A percentile compares a stretch with the other conserved stretches of the same genome.
Conservation (phyloP, 2,797 vertebrate species). For the Cynopterus sphinx region DNA sequence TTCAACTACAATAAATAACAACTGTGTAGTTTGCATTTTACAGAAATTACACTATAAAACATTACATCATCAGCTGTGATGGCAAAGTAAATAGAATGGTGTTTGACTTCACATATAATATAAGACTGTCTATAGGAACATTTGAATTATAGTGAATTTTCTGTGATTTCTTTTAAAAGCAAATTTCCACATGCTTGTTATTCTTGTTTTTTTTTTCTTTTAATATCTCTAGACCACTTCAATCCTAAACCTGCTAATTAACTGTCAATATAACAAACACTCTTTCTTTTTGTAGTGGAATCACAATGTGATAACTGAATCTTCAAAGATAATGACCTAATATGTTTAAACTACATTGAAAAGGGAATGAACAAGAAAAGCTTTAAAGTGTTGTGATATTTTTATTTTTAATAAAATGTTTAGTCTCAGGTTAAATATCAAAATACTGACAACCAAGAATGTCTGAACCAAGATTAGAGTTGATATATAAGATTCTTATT, state of each 20-base stretch:
- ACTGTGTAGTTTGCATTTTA: not conserved
- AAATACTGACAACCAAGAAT: not conserved
- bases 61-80: not conserved
- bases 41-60: not conserved
- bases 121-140: not conserved
- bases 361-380: not conserved
- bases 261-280: constrained; percentile 41
- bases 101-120: not conserved
- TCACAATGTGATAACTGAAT: constrained; percentile 38
- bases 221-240: constrained; percentile 17
- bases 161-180: not conserved
- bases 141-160: not conserved
- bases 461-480: not conserved
- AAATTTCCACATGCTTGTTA: not conserved
- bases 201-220: not conserved
- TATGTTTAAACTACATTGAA: constrained; percentile 52
- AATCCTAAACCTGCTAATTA: constrained; percentile 56
- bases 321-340: constrained; percentile 48
- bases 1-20: not conserved
- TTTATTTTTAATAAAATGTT: constrained; percentile 15
- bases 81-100: not conserved
- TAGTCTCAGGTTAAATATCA: constrained; percentile 19
- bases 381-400: constrained; percentile 17
- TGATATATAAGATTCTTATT: not conserved
- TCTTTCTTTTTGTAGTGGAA: constrained; percentile 27